phyloP scores from a whole-genome alignment of 2,888 invertebrate genomes.

The Ormyrus rosae region DNA sequence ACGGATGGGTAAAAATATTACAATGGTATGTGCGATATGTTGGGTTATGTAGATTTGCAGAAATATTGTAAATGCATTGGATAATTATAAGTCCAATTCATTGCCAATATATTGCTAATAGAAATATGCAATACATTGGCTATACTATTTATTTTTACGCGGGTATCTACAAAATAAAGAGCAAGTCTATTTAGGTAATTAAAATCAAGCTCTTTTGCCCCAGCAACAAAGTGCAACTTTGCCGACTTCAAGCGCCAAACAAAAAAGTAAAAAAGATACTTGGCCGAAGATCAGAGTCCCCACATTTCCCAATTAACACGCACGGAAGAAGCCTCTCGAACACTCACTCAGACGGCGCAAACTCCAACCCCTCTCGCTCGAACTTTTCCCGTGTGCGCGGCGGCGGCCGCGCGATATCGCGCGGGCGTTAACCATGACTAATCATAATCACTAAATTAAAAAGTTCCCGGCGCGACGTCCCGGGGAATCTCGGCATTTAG shows the following conservation, averaged over 20 bases:
- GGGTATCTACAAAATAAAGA: too few relatives aligned
- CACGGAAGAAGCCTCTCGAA: not conserved
- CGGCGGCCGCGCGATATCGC: not conserved
- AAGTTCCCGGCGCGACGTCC: constrained; percentile 29
- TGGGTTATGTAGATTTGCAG: too few relatives aligned
- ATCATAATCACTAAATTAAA: constrained; percentile 48
- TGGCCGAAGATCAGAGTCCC: not conserved
- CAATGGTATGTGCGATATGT: too few relatives aligned
- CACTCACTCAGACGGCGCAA: constrained; percentile 8
- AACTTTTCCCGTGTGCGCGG: constrained; percentile 8
- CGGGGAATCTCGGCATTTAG: constrained; percentile 17
- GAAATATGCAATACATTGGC: too few relatives aligned
- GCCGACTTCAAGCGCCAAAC: not conserved
- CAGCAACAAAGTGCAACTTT: not conserved
- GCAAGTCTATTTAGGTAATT: not conserved
- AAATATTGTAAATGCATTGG: too few relatives aligned
- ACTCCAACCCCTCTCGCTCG: not conserved
- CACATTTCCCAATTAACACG: constrained; percentile 4
- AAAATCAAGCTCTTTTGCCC: not conserved
- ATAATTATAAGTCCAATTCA: too few relatives aligned
- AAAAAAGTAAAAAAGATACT: not conserved
- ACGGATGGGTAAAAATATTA: too few relatives aligned
- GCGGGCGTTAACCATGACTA: constrained; percentile 32
- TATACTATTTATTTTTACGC: too few relatives aligned
- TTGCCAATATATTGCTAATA: too few relatives aligned